These are phyloP conservation scores for Apamea monoglypha DNA, from an alignment of 2,888 invertebrate genomes.

Conservation along the genomic window DNA sequence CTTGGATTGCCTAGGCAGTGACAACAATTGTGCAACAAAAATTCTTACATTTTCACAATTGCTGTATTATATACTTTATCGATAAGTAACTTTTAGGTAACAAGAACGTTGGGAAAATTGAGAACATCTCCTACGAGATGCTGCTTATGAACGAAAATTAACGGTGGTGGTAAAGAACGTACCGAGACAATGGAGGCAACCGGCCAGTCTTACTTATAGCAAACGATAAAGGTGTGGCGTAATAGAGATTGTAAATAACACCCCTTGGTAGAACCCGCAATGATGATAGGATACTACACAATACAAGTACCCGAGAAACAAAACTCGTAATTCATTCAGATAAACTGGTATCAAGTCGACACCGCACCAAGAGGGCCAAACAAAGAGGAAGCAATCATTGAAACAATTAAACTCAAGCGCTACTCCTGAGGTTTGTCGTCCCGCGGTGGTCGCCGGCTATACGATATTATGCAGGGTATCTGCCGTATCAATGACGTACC, in stretches of 20 bases:
- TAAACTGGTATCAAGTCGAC: not conserved
- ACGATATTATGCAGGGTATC: not conserved
- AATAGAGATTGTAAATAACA: not conserved
- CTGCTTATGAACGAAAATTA: not conserved
- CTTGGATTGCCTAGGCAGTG: not conserved
- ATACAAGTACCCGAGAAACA: not conserved
- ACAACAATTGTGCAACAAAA: not conserved
- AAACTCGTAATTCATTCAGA: constrained; percentile 5
- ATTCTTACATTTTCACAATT: not conserved
- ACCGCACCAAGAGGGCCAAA: not conserved
- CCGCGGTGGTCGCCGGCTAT: not conserved
- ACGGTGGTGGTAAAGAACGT: not conserved
- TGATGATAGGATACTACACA: not conserved
- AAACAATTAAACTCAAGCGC: constrained; percentile 25
- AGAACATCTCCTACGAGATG: not conserved
- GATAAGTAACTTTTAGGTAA: not conserved
- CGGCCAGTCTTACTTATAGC: too few relatives aligned
- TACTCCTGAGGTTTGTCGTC: not conserved
- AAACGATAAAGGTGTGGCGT: not conserved
- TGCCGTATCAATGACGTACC: not conserved
- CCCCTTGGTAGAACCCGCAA: not conserved
- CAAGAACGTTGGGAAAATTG: not conserved
- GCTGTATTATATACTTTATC: not conserved
- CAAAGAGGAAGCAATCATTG: constrained; percentile 37
- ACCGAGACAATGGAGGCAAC: not conserved